Conservation (phyloP, 1,140 invertebrate species). For the Rhopalosiphum maidis region DNA sequence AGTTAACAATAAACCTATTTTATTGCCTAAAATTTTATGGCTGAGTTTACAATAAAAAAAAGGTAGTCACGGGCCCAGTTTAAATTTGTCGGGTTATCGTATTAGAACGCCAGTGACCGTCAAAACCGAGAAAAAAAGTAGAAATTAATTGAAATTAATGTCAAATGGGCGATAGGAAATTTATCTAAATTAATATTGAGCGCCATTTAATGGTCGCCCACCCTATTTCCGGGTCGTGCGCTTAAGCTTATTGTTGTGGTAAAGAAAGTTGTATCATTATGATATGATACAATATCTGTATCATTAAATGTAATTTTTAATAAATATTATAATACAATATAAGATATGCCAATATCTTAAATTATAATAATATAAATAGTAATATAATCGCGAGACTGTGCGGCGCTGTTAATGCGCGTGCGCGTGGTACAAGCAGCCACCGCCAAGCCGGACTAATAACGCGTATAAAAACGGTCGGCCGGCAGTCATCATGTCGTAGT, state of each 20-base stretch:
- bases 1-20: too few species aligned
- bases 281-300: not conserved
- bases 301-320: not conserved
- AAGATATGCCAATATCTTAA: not conserved
- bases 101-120: too few species aligned
- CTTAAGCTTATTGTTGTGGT: not conserved
- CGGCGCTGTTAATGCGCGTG: not conserved
- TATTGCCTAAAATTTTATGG: too few species aligned
- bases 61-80: too few species aligned
- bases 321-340: not conserved
- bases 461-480: conserved; percentile 18
- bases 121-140: too few species aligned
- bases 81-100: too few species aligned
- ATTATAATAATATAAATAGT: not conserved
- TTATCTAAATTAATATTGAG: not conserved
- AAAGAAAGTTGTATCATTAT: not conserved
- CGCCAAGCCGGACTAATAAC: not conserved
- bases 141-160: not conserved
- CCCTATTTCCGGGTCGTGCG: not conserved
- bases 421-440: not conserved
- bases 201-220: not conserved
- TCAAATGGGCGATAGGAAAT: not conserved
- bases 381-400: not conserved
- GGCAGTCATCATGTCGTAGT: not conserved
- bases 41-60: too few species aligned